Percentiles rank a stretch among this genome's conserved stretches.
phyloP scores from a whole-genome alignment of 1,140 invertebrate genomes.

The Mya arenaria region DNA sequence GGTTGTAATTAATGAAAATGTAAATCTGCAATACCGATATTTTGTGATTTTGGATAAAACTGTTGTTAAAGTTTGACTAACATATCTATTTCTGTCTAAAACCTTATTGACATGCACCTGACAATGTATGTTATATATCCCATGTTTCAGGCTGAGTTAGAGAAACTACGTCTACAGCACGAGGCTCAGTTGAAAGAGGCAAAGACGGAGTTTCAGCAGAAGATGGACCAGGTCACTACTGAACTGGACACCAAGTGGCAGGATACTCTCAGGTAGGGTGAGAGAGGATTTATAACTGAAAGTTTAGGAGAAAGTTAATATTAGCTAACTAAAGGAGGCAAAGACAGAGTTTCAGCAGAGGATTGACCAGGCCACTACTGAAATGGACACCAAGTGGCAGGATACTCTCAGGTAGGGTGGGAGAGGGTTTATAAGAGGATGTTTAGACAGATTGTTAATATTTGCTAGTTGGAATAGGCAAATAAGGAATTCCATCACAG shows the following conservation, averaged over 20 bases:
- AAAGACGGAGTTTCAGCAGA: constrained; percentile 70
- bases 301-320: too few relatives aligned
- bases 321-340: constrained; percentile 70
- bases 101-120: too few relatives aligned
- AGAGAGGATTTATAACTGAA: too few relatives aligned
- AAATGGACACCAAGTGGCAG: constrained; percentile 78
- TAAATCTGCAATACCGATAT: too few relatives aligned
- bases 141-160: constrained; percentile 69
- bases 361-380: constrained; percentile 71
- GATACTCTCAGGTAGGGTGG: constrained; percentile 76
- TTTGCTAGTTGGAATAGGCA: constrained; percentile 70
- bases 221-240: constrained; percentile 70
- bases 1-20: too few relatives aligned
- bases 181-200: constrained; percentile 69
- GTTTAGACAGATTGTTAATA: too few relatives aligned
- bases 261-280: constrained; percentile 76
- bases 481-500: constrained; percentile 70
- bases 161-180: constrained; percentile 69
- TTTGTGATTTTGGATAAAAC: too few relatives aligned
- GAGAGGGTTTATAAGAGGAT: too few relatives aligned
- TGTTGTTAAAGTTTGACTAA: too few relatives aligned
- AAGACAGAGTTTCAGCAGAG: constrained; percentile 71
- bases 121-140: too few relatives aligned
- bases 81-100: too few relatives aligned
- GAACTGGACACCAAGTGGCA: constrained; percentile 79